These are phyloP conservation scores for Phyllopteryx taeniolatus DNA, from an alignment of 2,113 vertebrate species.

Conservation along the genomic window DNA sequence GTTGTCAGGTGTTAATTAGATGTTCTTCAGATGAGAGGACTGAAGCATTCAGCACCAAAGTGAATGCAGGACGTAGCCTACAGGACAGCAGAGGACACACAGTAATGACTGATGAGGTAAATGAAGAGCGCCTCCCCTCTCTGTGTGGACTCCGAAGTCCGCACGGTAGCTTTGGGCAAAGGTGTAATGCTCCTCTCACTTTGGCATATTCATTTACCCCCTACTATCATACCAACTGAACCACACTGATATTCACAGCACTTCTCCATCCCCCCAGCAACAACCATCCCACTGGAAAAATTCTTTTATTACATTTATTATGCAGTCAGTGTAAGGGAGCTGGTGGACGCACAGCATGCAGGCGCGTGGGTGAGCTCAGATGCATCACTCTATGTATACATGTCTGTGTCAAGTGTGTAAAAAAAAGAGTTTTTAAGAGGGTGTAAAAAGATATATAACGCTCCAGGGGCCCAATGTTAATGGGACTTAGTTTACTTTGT, in stretches of 20 bases:
- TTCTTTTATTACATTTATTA: conserved; percentile 82
- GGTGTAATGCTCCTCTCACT: conserved; percentile 64
- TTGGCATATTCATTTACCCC: conserved; percentile 78
- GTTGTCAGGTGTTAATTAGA: conserved; percentile 33
- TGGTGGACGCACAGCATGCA: conserved; percentile 54
- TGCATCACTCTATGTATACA: conserved; percentile 66
- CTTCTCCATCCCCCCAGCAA: conserved; percentile 68
- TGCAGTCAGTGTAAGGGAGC: conserved; percentile 74
- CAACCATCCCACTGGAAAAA: conserved; percentile 76
- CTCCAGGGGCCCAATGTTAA: conserved; percentile 60
- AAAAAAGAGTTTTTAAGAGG: conserved; percentile 63
- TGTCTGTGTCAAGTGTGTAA: conserved; percentile 63
- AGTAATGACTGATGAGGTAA: conserved; percentile 44
- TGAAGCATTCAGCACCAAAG: conserved; percentile 19
- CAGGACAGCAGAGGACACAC: conserved; percentile 30
- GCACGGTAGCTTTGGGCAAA: conserved; percentile 68
- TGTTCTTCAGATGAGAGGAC: conserved; percentile 19
- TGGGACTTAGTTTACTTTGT: conserved; percentile 63
- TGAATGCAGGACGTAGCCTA: conserved; percentile 21
- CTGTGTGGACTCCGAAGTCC: conserved; percentile 43
- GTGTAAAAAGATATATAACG: conserved; percentile 54
- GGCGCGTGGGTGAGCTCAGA: conserved; percentile 58
- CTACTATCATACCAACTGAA: conserved; percentile 74
- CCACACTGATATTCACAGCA: conserved; percentile 75
- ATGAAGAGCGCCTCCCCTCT: conserved; percentile 39